Base-by-base conservation (phyloP, 1,140 invertebrate genomes). In the Araneus ventricosus region DNA sequence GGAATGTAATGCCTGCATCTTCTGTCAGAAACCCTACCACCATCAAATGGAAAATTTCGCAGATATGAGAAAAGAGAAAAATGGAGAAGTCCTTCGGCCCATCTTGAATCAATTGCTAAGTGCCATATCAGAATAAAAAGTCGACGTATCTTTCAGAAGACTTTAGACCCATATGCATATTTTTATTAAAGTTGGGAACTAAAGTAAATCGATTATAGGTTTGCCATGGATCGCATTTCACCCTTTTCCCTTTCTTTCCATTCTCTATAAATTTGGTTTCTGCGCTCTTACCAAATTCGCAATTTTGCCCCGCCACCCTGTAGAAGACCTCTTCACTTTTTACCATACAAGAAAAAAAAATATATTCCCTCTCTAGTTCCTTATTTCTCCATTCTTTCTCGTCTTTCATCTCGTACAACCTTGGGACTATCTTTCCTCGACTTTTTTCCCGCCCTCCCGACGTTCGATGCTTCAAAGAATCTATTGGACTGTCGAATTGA, bases 401-500 rank as follows among this genome's bases (percentile, higher is more conserved):
- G 10, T 20, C 27, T 37, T 34, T 37, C 30, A 4, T 37, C 30
- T 75, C 20, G 10, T 75, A 75, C 20, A 75, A 75, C 70, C 30
- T 37, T 34, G 30, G 30, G 10, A 37, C 30, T 75, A 30, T 27
- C 63, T 67, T 75, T 14, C 30, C 17, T 34, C 4, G 17, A 10
- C 2, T 37, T 75, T 37, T 34, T 75, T 75, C 10, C 8, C 6
- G 3, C 24, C n/a, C 10, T 30, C 24, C 17, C 34, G 10, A 30
- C 30, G 70, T 75, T 75, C 34, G 70, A 34, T 75, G 70, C 70
- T 75, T 75, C 70, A 75, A 75, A 75, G 30, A 75, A 75, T 75
- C 70, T 75, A 20, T 75, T 75, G 70, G 30, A 75, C 30, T 75
- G 70, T 75, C 30, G 70, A 75, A 37, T 75, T 75, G 30, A 75